A percentile compares a stretch with the other conserved stretches of the same genome.
phyloP scores from a whole-genome alignment of 2,888 invertebrate species.

The Harmothoe impar region DNA sequence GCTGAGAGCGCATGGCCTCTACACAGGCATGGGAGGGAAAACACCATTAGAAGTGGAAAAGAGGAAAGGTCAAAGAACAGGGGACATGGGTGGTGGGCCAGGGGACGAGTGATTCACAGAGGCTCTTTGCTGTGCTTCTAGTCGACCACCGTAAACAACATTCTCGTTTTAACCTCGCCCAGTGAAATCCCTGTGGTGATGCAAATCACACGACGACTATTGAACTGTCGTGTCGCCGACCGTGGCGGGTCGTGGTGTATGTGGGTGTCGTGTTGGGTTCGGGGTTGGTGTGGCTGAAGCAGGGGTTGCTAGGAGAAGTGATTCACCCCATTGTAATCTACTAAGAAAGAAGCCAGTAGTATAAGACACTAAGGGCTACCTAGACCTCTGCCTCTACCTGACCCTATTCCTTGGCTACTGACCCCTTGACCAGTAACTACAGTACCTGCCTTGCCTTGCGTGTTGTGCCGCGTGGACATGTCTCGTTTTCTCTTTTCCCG shows the following conservation, averaged over 20 bases:
- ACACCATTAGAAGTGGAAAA: too few species aligned
- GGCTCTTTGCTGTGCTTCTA: background rate
- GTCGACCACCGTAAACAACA: constrained; percentile 10
- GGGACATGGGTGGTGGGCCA: background rate
- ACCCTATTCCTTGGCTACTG: too few species aligned
- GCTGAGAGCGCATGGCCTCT: too few species aligned
- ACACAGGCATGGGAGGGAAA: too few species aligned
- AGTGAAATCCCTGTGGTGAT: background rate
- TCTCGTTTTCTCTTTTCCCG: background rate
- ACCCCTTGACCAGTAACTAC: too few species aligned
- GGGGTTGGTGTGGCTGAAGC: too few species aligned
- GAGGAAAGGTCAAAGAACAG: too few species aligned
- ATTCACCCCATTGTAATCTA: too few species aligned
- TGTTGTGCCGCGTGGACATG: background rate
- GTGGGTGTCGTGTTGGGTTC: background rate
- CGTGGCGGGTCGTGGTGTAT: background rate
- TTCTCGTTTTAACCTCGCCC: constrained; percentile 29
- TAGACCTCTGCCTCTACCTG: too few species aligned
- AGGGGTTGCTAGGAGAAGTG: too few species aligned
- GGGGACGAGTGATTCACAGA: constrained; percentile 8
- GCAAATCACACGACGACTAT: background rate
- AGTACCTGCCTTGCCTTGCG: background rate
- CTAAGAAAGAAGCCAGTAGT: too few species aligned
- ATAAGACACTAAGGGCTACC: too few species aligned
- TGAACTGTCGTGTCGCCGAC: background rate